Evolutionary conservation across 2,888 invertebrate genomes (phyloP).

Genomic region (Morpho helenor): DNA sequence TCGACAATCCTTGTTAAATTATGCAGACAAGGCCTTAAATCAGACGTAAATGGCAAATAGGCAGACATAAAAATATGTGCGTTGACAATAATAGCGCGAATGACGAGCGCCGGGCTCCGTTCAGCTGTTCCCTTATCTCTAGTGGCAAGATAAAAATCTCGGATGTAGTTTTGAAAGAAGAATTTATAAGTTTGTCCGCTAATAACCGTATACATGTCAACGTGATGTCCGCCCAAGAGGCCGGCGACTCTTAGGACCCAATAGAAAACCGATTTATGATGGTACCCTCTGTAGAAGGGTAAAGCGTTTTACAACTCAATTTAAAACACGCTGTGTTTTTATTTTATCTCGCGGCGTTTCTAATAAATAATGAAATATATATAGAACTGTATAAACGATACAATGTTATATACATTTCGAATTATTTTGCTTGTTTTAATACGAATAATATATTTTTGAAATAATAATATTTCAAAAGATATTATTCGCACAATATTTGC

Average conservation of each 20-base stretch:
- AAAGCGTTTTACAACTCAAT: constrained; percentile 68
- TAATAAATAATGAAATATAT: constrained; percentile 21
- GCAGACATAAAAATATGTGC: constrained; percentile 50
- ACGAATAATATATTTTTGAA: too few species aligned
- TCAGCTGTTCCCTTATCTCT: constrained; percentile 43
- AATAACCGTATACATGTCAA: constrained; percentile 59
- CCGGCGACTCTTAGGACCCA: constrained; percentile 61
- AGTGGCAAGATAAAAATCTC: constrained; percentile 59
- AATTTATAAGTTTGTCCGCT: constrained; percentile 57
- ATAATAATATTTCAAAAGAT: too few species aligned
- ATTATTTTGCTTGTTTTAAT: neutral
- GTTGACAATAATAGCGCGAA: constrained; percentile 49
- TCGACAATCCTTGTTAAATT: constrained; percentile 59
- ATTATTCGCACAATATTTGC: too few species aligned
- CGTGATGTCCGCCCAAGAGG: constrained; percentile 46
- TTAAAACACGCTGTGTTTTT: constrained; percentile 53
- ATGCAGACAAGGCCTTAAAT: constrained; percentile 61
- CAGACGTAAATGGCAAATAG: constrained; percentile 57
- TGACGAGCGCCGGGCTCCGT: constrained; percentile 37
- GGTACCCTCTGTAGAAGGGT: constrained; percentile 57
- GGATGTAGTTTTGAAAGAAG: constrained; percentile 55
- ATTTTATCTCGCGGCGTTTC: constrained; percentile 34
- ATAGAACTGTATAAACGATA: constrained; percentile 4
- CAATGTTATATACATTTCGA: constrained; percentile 2
- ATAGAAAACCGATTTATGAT: constrained; percentile 63